A percentile compares a stretch with the other conserved stretches of the same genome.
phyloP scores from a whole-genome alignment of 2,797 vertebrate species.

The Dicrostonyx torquatus region DNA sequence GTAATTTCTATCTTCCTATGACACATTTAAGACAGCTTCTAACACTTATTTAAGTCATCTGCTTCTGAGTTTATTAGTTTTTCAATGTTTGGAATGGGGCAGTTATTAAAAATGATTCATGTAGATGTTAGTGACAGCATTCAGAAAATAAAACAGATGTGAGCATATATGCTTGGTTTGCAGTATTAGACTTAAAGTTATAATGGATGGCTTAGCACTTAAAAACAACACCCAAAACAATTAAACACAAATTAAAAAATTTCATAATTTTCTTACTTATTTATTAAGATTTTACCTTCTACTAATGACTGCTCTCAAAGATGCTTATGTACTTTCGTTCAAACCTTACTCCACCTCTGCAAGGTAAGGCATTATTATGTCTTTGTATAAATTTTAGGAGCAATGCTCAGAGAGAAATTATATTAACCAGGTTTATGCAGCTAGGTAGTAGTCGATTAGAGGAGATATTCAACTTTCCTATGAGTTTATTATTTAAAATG shows the following conservation, averaged over 20 bases:
- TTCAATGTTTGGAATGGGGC: background rate
- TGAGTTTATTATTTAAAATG: background rate
- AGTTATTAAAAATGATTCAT: background rate
- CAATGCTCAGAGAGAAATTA: constrained; percentile 1
- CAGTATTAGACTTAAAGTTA: background rate
- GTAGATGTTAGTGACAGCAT: background rate
- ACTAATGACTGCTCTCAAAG: background rate
- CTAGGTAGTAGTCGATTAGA: background rate
- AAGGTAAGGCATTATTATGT: background rate
- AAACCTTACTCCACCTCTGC: background rate
- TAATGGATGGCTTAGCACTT: background rate
- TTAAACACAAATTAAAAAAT: background rate
- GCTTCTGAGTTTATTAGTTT: background rate
- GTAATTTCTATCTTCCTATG: background rate
- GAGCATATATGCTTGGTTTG: background rate
- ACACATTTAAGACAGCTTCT: background rate
- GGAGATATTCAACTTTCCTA: background rate
- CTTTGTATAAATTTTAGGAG: background rate
- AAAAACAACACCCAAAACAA: background rate
- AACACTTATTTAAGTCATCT: background rate
- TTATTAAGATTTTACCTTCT: background rate
- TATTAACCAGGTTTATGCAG: background rate
- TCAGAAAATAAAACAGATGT: background rate
- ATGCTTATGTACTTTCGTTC: background rate
- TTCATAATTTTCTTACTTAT: background rate